phyloP scores from a whole-genome alignment of 2,888 invertebrate genomes.

The Bombylius major region DNA sequence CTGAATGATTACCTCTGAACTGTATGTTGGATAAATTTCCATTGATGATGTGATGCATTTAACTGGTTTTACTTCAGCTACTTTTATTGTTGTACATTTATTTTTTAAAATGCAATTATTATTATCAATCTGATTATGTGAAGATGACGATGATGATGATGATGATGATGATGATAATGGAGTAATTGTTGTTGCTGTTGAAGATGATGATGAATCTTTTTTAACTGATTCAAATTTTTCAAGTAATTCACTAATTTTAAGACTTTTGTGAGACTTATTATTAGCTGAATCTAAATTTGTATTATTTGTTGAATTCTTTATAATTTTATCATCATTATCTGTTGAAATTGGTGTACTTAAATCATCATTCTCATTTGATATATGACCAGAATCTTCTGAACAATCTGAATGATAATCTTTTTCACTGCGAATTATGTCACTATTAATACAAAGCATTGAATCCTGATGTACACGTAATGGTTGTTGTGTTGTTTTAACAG shows the following conservation, averaged over 20 bases:
- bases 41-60: conserved; percentile 31
- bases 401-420: conserved; percentile 54
- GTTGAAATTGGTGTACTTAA: conserved; percentile 9
- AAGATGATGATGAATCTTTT: conserved; percentile 1
- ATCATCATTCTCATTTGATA: conserved; percentile 56
- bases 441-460: conserved; percentile 9
- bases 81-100: conserved; percentile 18
- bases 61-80: conserved; percentile 30
- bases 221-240: conserved; percentile 27
- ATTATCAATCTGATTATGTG: background rate
- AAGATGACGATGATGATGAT: background rate
- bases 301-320: background rate
- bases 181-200: conserved; percentile 3
- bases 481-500: conserved; percentile 21
- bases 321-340: background rate
- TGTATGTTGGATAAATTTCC: conserved; percentile 35
- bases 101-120: background rate
- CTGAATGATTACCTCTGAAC: conserved; percentile 37
- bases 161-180: background rate
- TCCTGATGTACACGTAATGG: conserved; percentile 10
- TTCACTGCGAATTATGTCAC: conserved; percentile 13
- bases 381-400: conserved; percentile 71
- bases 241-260: conserved; percentile 27
- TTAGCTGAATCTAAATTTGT: conserved; percentile 3
- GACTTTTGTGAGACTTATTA: conserved; percentile 5